Base-by-base conservation (phyloP, 2,888 invertebrate species). In the Drosophila anomelani region DNA sequence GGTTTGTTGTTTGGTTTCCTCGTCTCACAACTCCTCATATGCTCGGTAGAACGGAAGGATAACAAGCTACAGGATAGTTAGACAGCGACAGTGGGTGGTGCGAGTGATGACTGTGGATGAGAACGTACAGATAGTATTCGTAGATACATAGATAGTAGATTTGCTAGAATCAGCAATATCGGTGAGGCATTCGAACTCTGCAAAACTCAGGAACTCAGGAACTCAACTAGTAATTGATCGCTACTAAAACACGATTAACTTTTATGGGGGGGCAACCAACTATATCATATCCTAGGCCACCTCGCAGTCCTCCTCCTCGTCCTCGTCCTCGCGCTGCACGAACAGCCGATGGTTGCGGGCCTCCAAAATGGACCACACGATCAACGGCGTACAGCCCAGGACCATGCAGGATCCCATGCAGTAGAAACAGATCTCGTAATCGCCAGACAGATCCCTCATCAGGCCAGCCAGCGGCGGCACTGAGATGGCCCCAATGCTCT, bases 361-460 rank as follows among this genome's bases (percentile, higher is more conserved):
- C 77, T 91, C 91, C 23, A 92, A 80, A 34, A 92, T 79, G 63
- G 88, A 86, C 91, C 92, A 92, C 7, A 94, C 93, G 34, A 96
- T 91, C 47, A 95, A 93, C 4, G 96, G 95, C 57, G 95, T 92
- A 63, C 95, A 94, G 68, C 96, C 96, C 38, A 95, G 92, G 0
- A 95, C 94, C 96, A 96, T 96, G 81, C 95, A 95, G 2, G 95
- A 95, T 1, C 96, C 96, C 96, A 96, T 96, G 76, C 95, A 95
- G 90, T 95, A 94, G 92, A 96, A 96, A 85, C 95, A 95, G 90
- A 95, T 94, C 4, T 94, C 94, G 90, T 96, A 96, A 56, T 95
- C 95, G 17, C 95, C 96, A 0, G 95, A 95, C 3, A 95, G 93
- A 88, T 96, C 96, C 1, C 95, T 93, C 12, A 96, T 88, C 20